phyloP scores from a whole-genome alignment of 2,113 vertebrate species.

The Malurus alboscapulatus region DNA sequence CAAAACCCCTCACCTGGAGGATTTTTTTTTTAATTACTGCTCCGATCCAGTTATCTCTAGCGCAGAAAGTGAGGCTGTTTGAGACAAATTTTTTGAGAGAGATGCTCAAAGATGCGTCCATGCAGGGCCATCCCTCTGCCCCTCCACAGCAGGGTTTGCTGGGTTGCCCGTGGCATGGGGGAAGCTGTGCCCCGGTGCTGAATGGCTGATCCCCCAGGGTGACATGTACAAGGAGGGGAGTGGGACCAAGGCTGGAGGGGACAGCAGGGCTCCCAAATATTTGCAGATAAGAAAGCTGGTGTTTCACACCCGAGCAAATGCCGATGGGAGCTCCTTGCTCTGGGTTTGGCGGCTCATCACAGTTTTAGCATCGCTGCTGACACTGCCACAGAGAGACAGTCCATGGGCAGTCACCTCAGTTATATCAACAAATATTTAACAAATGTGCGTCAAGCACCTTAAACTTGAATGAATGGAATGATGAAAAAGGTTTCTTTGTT shows the following conservation, averaged over 20 bases:
- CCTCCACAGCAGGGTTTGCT: background rate
- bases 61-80: background rate
- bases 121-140: background rate
- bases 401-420: background rate
- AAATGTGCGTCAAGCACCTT: background rate
- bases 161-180: accelerated
- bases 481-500: background rate
- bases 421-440: background rate
- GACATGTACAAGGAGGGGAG: background rate
- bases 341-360: accelerated
- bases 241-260: accelerated
- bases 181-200: background rate
- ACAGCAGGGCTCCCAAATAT: background rate
- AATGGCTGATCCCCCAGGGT: too few species aligned
- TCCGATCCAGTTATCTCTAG: background rate
- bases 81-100: background rate
- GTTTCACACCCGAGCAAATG: background rate
- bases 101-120: background rate
- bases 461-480: background rate
- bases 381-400: accelerated
- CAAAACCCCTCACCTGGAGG: background rate
- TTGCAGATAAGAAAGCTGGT: background rate
- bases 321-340: accelerated
- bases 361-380: background rate
- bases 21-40: background rate